phyloP scores from a whole-genome alignment of 1,140 invertebrate species.

The Dryas iulia region DNA sequence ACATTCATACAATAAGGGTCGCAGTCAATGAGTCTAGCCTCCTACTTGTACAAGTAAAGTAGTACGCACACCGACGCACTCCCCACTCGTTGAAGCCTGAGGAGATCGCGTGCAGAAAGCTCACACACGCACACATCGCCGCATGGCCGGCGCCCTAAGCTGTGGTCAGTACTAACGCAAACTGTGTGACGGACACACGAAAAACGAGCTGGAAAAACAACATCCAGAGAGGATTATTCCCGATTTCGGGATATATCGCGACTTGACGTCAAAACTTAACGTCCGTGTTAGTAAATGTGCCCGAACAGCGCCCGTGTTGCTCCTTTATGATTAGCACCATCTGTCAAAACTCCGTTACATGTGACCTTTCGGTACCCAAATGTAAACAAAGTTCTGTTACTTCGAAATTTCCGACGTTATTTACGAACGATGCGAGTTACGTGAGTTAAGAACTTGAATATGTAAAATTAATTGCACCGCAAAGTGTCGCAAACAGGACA shows the following conservation, averaged over 20 bases:
- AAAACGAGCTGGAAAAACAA: conserved; percentile 75
- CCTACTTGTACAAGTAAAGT: conserved; percentile 70
- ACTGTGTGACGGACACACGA: conserved; percentile 79
- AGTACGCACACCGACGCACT: conserved; percentile 65
- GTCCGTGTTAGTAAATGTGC: conserved; percentile 64
- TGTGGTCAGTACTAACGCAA: conserved; percentile 79
- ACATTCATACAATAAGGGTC: conserved; percentile 79
- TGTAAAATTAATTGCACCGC: conserved; percentile 68
- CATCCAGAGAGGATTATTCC: conserved; percentile 39
- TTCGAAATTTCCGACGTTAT: conserved; percentile 61
- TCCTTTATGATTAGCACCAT: conserved; percentile 60
- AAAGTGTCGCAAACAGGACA: conserved; percentile 55
- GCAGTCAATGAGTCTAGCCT: conserved; percentile 80
- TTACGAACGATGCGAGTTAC: conserved; percentile 60
- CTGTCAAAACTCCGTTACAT: conserved; percentile 75
- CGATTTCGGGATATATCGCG: not conserved
- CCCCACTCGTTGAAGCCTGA: conserved; percentile 69
- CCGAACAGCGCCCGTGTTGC: conserved; percentile 64
- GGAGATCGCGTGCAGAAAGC: conserved; percentile 77
- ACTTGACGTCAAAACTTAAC: not conserved
- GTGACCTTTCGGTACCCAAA: conserved; percentile 74
- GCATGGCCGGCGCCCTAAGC: conserved; percentile 75
- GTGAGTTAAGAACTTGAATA: conserved; percentile 73
- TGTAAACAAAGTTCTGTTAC: conserved; percentile 73
- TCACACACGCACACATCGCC: conserved; percentile 73